Evolutionary conservation across 2,113 vertebrate genomes (phyloP).

Genomic region (Tenebrosternarchus preto): DNA sequence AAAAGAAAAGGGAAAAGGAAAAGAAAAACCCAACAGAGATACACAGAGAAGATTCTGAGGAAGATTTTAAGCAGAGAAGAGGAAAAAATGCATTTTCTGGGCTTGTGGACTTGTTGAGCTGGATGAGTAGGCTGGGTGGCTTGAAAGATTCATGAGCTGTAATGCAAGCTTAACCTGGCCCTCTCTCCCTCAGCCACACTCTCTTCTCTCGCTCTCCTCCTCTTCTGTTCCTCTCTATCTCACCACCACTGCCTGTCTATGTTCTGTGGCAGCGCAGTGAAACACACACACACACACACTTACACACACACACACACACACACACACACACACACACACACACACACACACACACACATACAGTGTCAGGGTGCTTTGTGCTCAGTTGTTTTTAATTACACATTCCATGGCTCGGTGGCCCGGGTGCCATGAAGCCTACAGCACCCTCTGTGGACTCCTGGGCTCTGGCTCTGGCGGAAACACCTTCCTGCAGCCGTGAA

Average conservation of each 20-base stretch:
- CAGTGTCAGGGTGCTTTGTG: conserved; percentile 42
- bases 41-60: conserved; percentile 24
- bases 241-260: neutral
- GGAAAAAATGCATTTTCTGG: conserved; percentile 48
- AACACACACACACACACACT: conserved; percentile 32
- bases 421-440: conserved; percentile 21
- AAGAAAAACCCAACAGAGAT: neutral
- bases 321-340: conserved; percentile 32
- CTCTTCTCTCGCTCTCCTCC: neutral
- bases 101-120: conserved; percentile 49
- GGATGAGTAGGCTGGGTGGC: conserved; percentile 51
- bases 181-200: too few species aligned
- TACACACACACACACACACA: conserved; percentile 34
- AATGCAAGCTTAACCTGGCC: conserved; percentile 58
- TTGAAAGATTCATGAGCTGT: conserved; percentile 59
- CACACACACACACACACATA: neutral
- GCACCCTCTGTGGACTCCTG: neutral
- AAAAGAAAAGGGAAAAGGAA: neutral
- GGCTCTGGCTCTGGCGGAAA: neutral
- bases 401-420: conserved; percentile 51
- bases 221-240: conserved; percentile 22
- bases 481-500: neutral
- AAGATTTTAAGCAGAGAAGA: conserved; percentile 40
- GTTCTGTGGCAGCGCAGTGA: neutral
- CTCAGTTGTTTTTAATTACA: conserved; percentile 59